phyloP scores from a whole-genome alignment of 2,113 vertebrate genomes.

The Regulus satrapa region DNA sequence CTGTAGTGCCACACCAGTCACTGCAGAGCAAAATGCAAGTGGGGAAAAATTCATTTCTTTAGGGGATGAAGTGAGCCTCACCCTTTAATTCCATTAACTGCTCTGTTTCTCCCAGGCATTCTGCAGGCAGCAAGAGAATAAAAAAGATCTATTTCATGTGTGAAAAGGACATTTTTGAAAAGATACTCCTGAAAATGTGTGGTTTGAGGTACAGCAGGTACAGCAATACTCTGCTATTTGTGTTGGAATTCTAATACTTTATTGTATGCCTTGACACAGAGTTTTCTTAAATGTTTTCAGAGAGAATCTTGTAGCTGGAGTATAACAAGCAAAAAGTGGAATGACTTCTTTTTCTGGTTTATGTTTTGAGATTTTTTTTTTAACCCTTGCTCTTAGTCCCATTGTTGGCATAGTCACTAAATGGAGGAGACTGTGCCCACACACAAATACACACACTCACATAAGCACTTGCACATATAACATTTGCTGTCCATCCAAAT shows the following conservation, averaged over 20 bases:
- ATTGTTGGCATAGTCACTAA: background rate
- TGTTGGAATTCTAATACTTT: background rate
- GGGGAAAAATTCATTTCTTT: background rate
- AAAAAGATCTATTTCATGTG: background rate
- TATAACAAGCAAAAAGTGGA: background rate
- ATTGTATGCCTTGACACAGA: background rate
- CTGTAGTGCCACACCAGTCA: background rate
- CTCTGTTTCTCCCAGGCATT: background rate
- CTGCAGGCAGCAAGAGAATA: background rate
- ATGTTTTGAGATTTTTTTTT: background rate
- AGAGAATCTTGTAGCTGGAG: background rate
- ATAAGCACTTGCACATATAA: background rate
- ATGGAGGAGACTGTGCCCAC: background rate
- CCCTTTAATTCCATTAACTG: background rate
- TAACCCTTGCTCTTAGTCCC: background rate
- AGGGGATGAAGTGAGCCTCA: background rate
- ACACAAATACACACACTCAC: background rate
- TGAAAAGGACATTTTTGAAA: background rate
- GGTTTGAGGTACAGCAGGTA: background rate
- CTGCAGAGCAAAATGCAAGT: background rate
- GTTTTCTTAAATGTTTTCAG: background rate
- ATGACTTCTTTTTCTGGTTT: background rate
- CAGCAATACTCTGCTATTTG: background rate
- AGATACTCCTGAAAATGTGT: background rate
- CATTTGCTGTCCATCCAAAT: background rate